Conservation (phyloP, 2,797 vertebrate genomes). For the Craterocephalus amniculus region DNA sequence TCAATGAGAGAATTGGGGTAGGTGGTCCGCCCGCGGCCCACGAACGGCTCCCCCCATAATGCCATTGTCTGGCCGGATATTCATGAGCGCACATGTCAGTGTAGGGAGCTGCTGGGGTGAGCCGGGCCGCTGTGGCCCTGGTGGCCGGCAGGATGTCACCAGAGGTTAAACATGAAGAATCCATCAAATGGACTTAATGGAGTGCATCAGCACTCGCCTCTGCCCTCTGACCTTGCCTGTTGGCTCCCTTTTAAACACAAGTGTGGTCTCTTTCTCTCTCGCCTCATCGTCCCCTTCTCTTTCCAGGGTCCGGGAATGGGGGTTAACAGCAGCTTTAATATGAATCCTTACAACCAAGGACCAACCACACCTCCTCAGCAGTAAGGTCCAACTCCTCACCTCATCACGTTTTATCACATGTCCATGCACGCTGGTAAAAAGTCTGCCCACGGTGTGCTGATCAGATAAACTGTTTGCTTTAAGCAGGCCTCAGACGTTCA, state of each 20-base stretch:
- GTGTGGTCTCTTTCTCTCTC: conserved; percentile 76
- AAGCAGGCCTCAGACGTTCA: conserved; percentile 94
- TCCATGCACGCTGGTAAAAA: not conserved
- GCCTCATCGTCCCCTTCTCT: conserved; percentile 56
- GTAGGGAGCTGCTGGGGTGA: conserved; percentile 46
- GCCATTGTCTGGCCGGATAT: conserved; percentile 75
- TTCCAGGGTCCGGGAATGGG: conserved; percentile 89
- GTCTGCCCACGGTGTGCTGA: not conserved
- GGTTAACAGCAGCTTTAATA: conserved; percentile 89
- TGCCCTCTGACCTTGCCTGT: conserved; percentile 79
- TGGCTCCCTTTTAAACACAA: conserved; percentile 75
- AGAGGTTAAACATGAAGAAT: conserved; percentile 83
- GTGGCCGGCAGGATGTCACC: conserved; percentile 76
- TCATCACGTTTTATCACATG: not conserved
- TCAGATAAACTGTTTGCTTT: conserved; percentile 12
- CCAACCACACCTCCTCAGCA: conserved; percentile 93
- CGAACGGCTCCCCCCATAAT: not conserved
- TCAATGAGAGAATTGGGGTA: conserved; percentile 99
- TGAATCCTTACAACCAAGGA: conserved; percentile 94
- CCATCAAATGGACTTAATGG: conserved; percentile 84
- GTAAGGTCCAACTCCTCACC: conserved; percentile 80
- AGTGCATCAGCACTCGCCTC: conserved; percentile 73
- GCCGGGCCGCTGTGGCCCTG: conserved; percentile 57
- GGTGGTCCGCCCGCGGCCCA: conserved; percentile 59
- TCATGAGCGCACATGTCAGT: conserved; percentile 81